phyloP scores from a whole-genome alignment of 2,888 invertebrate genomes.

The Habroteleia sp. region DNA sequence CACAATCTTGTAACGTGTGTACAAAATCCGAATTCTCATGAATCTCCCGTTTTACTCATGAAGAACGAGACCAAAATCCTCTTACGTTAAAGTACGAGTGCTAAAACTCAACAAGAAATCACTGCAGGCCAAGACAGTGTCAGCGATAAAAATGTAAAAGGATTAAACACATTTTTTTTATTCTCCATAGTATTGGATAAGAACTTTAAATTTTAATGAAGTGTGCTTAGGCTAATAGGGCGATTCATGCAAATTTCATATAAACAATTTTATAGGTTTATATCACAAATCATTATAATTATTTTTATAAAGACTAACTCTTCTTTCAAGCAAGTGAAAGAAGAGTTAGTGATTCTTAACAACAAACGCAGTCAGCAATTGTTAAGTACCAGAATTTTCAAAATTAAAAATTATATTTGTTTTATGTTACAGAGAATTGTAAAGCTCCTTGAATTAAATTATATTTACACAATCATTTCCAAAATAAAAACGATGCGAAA shows the following conservation, averaged over 20 bases:
- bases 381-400: too few species aligned
- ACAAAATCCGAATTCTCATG: slow-evolving; percentile 41
- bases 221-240: slow-evolving; percentile 33
- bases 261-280: slow-evolving; percentile 20
- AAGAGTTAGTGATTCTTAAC: too few species aligned
- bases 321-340: too few species aligned
- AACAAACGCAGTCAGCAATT: too few species aligned
- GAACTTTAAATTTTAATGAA: slow-evolving; percentile 53
- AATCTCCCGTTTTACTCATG: slow-evolving; percentile 46
- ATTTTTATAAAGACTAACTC: slow-evolving; percentile 1
- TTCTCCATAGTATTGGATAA: slow-evolving; percentile 24
- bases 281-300: too few species aligned
- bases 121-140: slow-evolving; percentile 28
- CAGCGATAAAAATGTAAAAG: slow-evolving; percentile 36
- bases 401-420: too few species aligned
- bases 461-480: too few species aligned
- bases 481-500: slow-evolving; percentile 7
- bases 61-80: slow-evolving; percentile 59
- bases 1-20: slow-evolving; percentile 48
- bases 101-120: slow-evolving; percentile 50
- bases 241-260: slow-evolving; percentile 27
- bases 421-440: too few species aligned
- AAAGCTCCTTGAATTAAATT: too few species aligned
- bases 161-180: too few species aligned
- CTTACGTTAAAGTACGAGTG: slow-evolving; percentile 49